Evolutionary conservation across 1,140 invertebrate species (phyloP).

Genomic region (Piezodorus guildinii): DNA sequence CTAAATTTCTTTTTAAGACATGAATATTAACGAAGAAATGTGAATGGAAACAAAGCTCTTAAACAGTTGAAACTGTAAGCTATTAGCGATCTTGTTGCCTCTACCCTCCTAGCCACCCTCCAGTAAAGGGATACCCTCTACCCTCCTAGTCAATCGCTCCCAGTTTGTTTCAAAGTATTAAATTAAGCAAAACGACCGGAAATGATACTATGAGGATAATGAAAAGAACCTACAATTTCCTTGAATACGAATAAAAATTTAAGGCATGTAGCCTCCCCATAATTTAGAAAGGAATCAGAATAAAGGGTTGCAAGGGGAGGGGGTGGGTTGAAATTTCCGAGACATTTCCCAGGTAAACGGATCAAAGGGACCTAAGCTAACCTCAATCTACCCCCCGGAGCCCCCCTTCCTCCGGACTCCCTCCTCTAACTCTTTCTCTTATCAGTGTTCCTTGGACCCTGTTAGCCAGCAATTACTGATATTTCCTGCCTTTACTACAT

Average conservation of each 20-base stretch:
- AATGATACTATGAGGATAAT: no score
- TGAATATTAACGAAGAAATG: no score
- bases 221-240: neutral
- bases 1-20: no score
- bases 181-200: no score
- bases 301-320: conserved; percentile 10
- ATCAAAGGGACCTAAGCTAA: conserved; percentile 9
- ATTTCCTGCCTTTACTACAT: neutral
- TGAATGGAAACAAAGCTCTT: no score
- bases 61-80: no score
- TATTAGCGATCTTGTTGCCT: no score
- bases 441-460: neutral
- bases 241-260: conserved; percentile 4
- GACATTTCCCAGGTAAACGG: conserved; percentile 15
- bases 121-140: no score
- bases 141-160: no score
- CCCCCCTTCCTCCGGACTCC: neutral
- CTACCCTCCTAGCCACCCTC: no score
- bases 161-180: no score
- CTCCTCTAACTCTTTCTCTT: neutral
- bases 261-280: neutral
- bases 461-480: neutral
- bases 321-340: conserved; percentile 4
- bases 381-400: neutral
- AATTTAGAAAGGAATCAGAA: conserved; percentile 15